These are phyloP conservation scores for Pachyseris speciosa DNA, from an alignment of 64 coral and sea anemone species.

Conservation along the genomic window DNA sequence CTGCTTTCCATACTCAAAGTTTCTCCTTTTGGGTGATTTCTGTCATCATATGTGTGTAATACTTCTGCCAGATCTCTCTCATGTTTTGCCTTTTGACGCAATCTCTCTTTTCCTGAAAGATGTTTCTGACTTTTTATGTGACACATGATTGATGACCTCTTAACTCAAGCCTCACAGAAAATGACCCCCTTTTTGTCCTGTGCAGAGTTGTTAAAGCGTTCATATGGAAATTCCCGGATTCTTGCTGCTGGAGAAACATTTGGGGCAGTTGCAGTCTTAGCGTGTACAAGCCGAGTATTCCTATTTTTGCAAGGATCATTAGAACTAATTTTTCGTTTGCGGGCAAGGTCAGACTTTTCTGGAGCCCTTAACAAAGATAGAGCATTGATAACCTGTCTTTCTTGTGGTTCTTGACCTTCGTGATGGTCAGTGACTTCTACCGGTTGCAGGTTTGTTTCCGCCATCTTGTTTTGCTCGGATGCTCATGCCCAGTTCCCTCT, in stretches of 20 bases:
- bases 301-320: constrained; percentile 16
- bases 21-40: constrained; percentile 26
- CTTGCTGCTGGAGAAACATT: constrained; percentile 18
- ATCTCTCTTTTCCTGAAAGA: constrained; percentile 1
- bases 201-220: constrained; percentile 4
- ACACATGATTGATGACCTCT: constrained; percentile 7
- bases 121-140: constrained; percentile 8
- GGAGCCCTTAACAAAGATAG: not conserved
- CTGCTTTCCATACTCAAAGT: constrained; percentile 20
- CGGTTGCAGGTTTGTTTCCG: not conserved
- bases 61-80: not conserved
- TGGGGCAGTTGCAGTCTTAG: not conserved
- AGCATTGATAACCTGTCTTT: constrained; percentile 8
- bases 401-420: not conserved
- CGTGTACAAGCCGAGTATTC: not conserved
- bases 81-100: not conserved
- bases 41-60: constrained; percentile 10
- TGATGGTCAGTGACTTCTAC: not conserved
- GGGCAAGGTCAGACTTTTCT: constrained; percentile 1
- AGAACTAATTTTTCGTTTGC: not conserved
- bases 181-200: constrained; percentile 5
- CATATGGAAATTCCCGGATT: not conserved
- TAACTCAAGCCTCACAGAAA: constrained; percentile 13
- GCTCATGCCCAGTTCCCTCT: not conserved
- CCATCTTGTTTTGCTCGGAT: constrained; percentile 4